These are phyloP conservation scores for Cardiocondyla obscurior DNA, from an alignment of 1,140 invertebrate species.

Conservation along the genomic window DNA sequence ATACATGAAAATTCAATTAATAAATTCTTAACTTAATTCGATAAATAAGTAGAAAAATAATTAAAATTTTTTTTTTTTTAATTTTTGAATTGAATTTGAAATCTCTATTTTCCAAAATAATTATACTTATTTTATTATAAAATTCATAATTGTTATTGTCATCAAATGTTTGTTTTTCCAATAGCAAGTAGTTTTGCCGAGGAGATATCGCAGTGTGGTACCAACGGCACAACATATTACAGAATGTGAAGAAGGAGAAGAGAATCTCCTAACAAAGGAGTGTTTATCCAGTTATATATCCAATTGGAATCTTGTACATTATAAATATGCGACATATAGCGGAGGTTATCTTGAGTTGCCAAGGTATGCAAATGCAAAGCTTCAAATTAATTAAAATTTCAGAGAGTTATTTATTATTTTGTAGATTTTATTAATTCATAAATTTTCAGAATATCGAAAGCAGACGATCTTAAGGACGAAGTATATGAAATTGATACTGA, in stretches of 20 bases:
- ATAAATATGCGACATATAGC: slow-evolving; percentile 94
- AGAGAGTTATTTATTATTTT: neutral
- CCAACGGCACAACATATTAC: slow-evolving; percentile 86
- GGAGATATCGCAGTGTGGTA: slow-evolving; percentile 90
- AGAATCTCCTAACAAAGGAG: slow-evolving; percentile 92
- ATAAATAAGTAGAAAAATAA: neutral
- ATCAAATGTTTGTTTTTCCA: neutral
- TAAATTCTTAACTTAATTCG: neutral
- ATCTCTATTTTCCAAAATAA: neutral
- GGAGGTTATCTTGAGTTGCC: slow-evolving; percentile 93
- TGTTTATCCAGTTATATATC: slow-evolving; percentile 94
- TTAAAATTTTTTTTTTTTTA: slow-evolving; percentile 5
- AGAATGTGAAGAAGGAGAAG: slow-evolving; percentile 76
- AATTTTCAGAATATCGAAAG: slow-evolving; percentile 85
- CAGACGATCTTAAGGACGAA: slow-evolving; percentile 90
- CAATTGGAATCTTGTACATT: slow-evolving; percentile 94
- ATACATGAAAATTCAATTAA: neutral
- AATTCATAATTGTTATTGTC: slow-evolving; percentile 10
- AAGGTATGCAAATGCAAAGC: slow-evolving; percentile 85
- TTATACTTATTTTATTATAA: slow-evolving; percentile 3
- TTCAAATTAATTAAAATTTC: neutral
- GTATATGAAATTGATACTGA: slow-evolving; percentile 95
- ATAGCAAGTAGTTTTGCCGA: slow-evolving; percentile 91
- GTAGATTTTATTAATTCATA: slow-evolving; percentile 1
- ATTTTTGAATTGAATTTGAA: no score